Percentiles rank a stretch among this genome's conserved stretches.
phyloP scores from a whole-genome alignment of 2,888 invertebrate genomes.

The Axea sp. region DNA sequence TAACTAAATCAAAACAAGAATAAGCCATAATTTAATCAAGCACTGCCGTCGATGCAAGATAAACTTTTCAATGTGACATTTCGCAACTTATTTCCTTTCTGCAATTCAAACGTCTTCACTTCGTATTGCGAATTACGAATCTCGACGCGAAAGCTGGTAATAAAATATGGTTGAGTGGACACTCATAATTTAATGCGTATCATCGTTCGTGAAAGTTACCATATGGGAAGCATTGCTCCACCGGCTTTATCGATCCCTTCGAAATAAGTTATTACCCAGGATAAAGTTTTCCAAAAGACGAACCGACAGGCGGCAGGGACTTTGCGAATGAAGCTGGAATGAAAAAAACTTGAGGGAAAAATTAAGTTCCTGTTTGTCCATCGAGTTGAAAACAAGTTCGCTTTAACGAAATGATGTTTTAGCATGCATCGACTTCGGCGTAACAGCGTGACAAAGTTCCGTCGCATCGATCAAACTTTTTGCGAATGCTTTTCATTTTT shows the following conservation, averaged over 20 bases:
- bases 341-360: too few relatives aligned
- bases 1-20: too few relatives aligned
- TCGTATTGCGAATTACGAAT: too few relatives aligned
- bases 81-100: too few relatives aligned
- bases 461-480: slow-evolving; percentile 35
- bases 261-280: slow-evolving; percentile 39
- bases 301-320: too few relatives aligned
- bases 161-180: slow-evolving; percentile 39
- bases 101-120: too few relatives aligned
- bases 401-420: slow-evolving; percentile 35
- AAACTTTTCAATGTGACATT: too few relatives aligned
- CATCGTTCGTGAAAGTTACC: slow-evolving; percentile 44
- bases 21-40: too few relatives aligned
- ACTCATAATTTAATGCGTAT: slow-evolving; percentile 43
- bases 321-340: too few relatives aligned
- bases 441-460: slow-evolving; percentile 12
- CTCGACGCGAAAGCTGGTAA: too few relatives aligned
- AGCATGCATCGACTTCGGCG: slow-evolving; percentile 28
- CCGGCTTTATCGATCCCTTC: slow-evolving; percentile 33
- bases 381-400: slow-evolving; percentile 23
- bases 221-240: slow-evolving; percentile 11
- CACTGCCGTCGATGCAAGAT: too few relatives aligned
- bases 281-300: too few relatives aligned
- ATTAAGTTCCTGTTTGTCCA: slow-evolving; percentile 31
- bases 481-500: slow-evolving; percentile 6